Evolutionary conservation across 2,113 vertebrate genomes (phyloP), one percentile per base, ranked within the genome.

Genomic region (Phaetusa simplex): DNA sequence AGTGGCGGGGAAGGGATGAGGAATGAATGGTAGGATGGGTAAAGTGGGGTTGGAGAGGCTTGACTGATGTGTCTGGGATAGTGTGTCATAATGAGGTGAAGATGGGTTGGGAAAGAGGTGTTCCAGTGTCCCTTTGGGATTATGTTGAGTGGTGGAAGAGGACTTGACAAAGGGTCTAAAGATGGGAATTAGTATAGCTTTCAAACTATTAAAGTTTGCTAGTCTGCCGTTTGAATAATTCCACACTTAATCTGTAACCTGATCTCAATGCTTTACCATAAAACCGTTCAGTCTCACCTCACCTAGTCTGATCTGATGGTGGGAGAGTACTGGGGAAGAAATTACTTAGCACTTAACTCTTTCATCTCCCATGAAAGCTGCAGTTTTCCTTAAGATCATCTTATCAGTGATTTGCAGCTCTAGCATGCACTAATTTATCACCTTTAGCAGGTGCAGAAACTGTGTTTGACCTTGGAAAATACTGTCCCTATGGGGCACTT

Each of bases 401-500:
- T 65, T 69, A 56, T 65, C 9, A 8, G 56, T 69, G 19, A 56
- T 55, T 71, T 92, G 34, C 29, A n/a, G 3, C 70, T 84, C 70
- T 16, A 47, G n/a, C 8, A 11, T 81, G 43, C 43, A 38, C 27
- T 72, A 34, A 65, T 80, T 92, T 80, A 83, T 36, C 16, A 34
- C 21, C 50, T 73, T 32, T 49, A 58, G 42, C 49, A 85, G 56
- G 73, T 89, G 64, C 5, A n/a, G 32, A 42, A 90, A 22, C 10
- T 66, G 34, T 72, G 9, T 38, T 64, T 96, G 77, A 94, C 87
- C 64, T 95, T 89, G 92, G 88, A 78, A 93, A 88, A 61, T 65
- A 24, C 13, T 67, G 26, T 82, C 36, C 59, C 19, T 6, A 5
- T 69, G 62, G 91, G 81, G 43, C 50, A 74, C 12, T 85, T 77